Base-by-base conservation (phyloP, 2,113 vertebrate species). In the Vidua chalybeata region DNA sequence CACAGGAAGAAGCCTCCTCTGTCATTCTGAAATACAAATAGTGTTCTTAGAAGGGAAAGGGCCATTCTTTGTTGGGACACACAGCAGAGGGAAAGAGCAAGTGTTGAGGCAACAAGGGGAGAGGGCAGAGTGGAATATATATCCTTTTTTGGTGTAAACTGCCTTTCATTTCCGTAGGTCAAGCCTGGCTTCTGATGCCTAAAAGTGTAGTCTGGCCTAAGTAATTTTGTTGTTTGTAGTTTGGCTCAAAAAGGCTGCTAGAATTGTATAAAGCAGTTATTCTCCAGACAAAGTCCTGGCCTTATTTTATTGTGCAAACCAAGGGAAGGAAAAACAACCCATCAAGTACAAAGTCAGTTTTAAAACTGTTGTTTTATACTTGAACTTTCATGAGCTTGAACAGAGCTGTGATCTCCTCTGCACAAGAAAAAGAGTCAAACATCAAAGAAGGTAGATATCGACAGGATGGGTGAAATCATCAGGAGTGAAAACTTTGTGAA, bases 381-480 rank as follows among this genome's bases (percentile, higher is more conserved):
- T 77, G 35, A 92, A 48, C 75, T 95, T 94, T 13, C 31, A 76
- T 71, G 93, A 94, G 54, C 59, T 96, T 69, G 63, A 77, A 49
- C 10, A 90, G 80, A 84, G 54, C 48, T 93, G 26, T 93, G 77
- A 90, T 96, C 66, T 94, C 41, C 77, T 87, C 67, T 94, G 43
- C 87, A 81, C 78, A 91, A 97, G 86, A 95, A 93, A 91, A n/a
- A 46, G n/a, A 56, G 63, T 79, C 59, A 62, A 66, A 84, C 84
- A 95, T 94, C 87, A 96, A 96, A 97, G 90, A 76, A 66, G 12
- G 74, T 90, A 82, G 96, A 91, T 95, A 96, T 84, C 59, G 74
- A 90, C 80, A 69, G 85, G 82, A 77, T 90, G 92, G 75, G 69
- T 89, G 67, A 97, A 96, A 96, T 92, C 84, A 90, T 75, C 85